Base-by-base conservation (phyloP, 2,113 vertebrate species). In the Apistogramma diplotaenia region DNA sequence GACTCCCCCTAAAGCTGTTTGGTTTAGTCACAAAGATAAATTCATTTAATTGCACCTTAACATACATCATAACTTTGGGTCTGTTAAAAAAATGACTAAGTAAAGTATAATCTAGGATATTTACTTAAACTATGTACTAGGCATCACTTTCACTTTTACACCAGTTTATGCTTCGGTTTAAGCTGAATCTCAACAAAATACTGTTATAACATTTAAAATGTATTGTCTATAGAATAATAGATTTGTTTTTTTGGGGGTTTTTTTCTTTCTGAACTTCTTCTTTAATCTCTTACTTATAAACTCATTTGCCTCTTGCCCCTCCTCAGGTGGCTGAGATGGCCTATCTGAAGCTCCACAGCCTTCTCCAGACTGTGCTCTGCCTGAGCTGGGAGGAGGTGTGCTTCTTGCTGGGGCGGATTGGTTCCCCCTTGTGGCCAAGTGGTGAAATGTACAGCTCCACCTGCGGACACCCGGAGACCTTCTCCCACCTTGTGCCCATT, bases 291-390 rank as follows among this genome's bases (percentile, higher is more conserved):
- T 6, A 49, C 4, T 7, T 33, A 25, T 16, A 55, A 37, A 58
- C 21, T 27, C 12, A 4, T 72, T 58, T 51, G 3, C 37, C 43
- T 75, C 25, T 61, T 37, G 27, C 29, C 4, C 21, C n/a, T 58
- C 40, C 25, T 60, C 93, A 99, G 98, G 94, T 99, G 89, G 96
- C 96, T 81, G 96, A 96, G 0, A 95, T 96, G 95, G 98, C 98
- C 0, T 97, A 96, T 0, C 94, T 98, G 85, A 99, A 97, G 91
- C 95, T 99, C n/a, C 98, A 98, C 90, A 96, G 95, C n/a, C 94
- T 99, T 1, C 96, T 99, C 12, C 97, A 99, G 95, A 98, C 96
- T 0, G 83, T 96, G 0, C 85, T 97, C 0, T 96, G 95, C 3
- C 93, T 96, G 31, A 95, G 82, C 51, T 95, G 95, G 73, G 96